These are phyloP conservation scores for Himalopsyche japonica DNA, from an alignment of 2,888 invertebrate genomes.

Conservation along the genomic window DNA sequence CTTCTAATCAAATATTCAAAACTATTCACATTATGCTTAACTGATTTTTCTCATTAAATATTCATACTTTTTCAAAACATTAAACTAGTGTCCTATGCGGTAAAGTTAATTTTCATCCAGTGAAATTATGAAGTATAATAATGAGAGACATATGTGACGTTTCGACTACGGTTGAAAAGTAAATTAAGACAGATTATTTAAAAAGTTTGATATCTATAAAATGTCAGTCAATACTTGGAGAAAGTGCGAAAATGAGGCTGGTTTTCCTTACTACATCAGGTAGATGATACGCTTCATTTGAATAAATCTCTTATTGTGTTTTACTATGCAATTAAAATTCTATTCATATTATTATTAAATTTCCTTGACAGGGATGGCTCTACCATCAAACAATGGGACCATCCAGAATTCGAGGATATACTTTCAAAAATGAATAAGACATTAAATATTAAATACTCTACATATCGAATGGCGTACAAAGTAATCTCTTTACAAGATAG, in stretches of 20 bases:
- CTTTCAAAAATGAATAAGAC: slow-evolving; percentile 64
- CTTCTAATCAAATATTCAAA: not conserved
- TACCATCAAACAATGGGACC: slow-evolving; percentile 61
- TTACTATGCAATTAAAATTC: not conserved
- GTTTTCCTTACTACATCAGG: slow-evolving; percentile 64
- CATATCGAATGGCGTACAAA: slow-evolving; percentile 78
- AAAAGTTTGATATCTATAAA: slow-evolving; percentile 8
- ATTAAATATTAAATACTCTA: slow-evolving; percentile 73
- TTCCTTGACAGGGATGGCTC: slow-evolving; percentile 52
- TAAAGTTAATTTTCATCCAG: not conserved
- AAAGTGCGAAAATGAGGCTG: slow-evolving; percentile 64
- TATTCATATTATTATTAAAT: too few species aligned
- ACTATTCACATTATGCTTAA: not conserved
- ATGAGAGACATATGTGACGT: not conserved
- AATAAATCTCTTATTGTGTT: not conserved
- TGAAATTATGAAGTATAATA: not conserved
- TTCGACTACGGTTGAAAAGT: not conserved
- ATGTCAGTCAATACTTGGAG: slow-evolving; percentile 56
- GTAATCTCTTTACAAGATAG: slow-evolving; percentile 64
- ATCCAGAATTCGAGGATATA: slow-evolving; percentile 63
- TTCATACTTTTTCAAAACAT: not conserved
- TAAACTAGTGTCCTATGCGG: not conserved
- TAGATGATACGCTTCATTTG: slow-evolving; percentile 45
- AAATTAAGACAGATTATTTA: not conserved
- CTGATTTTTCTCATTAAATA: not conserved